Evolutionary conservation across 2,113 vertebrate genomes (phyloP).

Genomic region (Danio rerio): DNA sequence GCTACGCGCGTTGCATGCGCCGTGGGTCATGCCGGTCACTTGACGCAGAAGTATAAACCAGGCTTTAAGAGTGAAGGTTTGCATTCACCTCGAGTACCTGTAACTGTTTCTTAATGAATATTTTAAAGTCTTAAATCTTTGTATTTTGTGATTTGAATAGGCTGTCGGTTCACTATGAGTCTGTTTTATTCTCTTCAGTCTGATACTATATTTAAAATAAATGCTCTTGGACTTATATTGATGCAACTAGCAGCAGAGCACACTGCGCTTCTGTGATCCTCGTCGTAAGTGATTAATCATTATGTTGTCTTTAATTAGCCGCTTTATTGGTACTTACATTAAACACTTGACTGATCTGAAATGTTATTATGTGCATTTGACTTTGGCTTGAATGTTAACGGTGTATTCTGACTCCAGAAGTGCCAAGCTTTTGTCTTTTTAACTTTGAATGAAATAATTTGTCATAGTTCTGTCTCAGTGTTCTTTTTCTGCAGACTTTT

Average conservation of each 20-base stretch:
- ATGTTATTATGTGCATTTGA: not conserved
- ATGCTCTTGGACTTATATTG: not conserved
- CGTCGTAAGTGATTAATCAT: not conserved
- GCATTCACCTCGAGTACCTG: too few species aligned
- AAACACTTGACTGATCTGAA: slow-evolving; percentile 8
- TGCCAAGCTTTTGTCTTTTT: not conserved
- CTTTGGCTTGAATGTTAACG: not conserved
- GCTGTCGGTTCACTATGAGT: not conserved
- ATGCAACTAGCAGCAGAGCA: not conserved
- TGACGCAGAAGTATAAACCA: too few species aligned
- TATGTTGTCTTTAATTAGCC: slow-evolving; percentile 3
- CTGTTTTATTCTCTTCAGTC: not conserved
- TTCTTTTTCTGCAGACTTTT: too few species aligned
- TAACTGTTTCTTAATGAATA: not conserved
- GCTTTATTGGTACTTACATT: slow-evolving; percentile 14
- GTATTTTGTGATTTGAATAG: slow-evolving; percentile 8
- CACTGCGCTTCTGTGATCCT: slow-evolving; percentile 33
- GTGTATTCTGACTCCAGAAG: not conserved
- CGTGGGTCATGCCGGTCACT: too few species aligned
- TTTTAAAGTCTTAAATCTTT: too few species aligned
- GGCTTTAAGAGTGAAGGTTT: too few species aligned
- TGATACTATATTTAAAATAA: slow-evolving; percentile 6
- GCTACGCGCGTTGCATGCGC: too few species aligned
- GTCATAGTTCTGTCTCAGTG: too few species aligned
- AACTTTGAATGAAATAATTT: too few species aligned